Percentiles rank a stretch among this genome's conserved stretches.
Evolutionary conservation across 2,888 invertebrate species (phyloP).

Genomic region (Syrphus vitripennis): DNA sequence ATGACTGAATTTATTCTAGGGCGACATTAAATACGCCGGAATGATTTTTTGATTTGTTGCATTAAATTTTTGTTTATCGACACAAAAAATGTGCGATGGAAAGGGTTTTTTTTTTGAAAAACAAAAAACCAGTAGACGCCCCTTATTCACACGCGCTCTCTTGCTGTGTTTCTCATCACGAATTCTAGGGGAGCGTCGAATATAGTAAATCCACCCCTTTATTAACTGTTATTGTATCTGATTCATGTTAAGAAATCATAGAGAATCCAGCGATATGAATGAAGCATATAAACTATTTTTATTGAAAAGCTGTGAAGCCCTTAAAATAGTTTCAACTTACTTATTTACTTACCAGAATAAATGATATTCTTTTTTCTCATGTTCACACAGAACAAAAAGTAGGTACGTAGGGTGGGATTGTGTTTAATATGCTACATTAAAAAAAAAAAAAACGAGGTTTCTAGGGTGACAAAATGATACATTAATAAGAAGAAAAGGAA

Average conservation of each 20-base stretch:
- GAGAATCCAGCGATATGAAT: background rate
- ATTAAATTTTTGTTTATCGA: constrained; percentile 19
- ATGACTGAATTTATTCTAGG: constrained; percentile 16
- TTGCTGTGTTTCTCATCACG: background rate
- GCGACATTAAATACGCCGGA: background rate
- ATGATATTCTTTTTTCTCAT: background rate
- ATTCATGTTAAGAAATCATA: constrained; percentile 43
- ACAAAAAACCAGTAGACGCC: constrained; percentile 32
- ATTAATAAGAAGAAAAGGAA: background rate
- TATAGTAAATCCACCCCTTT: constrained; percentile 31
- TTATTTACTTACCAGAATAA: background rate
- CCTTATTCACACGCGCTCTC: constrained; percentile 50
- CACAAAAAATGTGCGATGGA: background rate
- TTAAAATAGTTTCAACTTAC: background rate
- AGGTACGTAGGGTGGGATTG: background rate
- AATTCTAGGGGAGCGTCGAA: background rate
- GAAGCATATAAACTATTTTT: background rate
- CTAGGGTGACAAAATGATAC: constrained; percentile 23
- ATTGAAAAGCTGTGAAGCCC: constrained; percentile 23
- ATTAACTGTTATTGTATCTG: background rate
- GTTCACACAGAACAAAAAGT: background rate
- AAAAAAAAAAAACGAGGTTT: constrained; percentile 20
- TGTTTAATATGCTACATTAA: background rate
- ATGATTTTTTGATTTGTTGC: constrained; percentile 49
- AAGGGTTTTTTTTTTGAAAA: background rate